Percentiles rank a stretch among this genome's conserved stretches.
Conservation (phyloP, 1,140 invertebrate genomes). For the Cataglyphis hispanica region DNA sequence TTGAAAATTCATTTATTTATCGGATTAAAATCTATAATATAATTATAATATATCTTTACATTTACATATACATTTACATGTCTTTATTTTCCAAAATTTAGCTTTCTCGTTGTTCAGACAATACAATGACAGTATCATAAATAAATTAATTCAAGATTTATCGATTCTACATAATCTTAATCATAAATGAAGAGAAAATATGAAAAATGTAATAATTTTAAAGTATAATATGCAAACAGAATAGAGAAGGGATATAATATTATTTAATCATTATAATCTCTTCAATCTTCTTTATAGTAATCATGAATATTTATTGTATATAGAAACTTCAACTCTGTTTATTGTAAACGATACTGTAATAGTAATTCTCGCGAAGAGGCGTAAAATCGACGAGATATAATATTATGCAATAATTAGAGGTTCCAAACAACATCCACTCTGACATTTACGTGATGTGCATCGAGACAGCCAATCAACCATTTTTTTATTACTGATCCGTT, state of each 20-base stretch:
- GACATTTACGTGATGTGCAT: conserved; percentile 8
- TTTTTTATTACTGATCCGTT: neutral
- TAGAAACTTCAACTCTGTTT: neutral
- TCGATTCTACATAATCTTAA: neutral
- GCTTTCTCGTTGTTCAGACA: neutral
- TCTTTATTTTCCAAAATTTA: neutral
- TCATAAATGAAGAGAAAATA: neutral
- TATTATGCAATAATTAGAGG: neutral
- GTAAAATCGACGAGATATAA: neutral
- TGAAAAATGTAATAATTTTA: neutral
- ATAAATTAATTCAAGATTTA: neutral
- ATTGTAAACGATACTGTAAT: neutral
- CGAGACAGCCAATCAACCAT: neutral
- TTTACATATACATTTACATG: no score
- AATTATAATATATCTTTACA: neutral
- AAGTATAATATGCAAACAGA: neutral
- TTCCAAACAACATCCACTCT: neutral
- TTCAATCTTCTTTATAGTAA: neutral
- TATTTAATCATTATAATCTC: neutral
- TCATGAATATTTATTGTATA: neutral
- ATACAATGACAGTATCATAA: no score
- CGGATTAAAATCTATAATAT: neutral
- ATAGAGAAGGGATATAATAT: neutral
- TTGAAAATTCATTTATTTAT: neutral
- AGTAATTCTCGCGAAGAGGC: neutral